Percentiles rank a stretch among this genome's conserved stretches.
Conservation (phyloP, 2,888 invertebrate species). For the Lasioglossum villosulum region DNA sequence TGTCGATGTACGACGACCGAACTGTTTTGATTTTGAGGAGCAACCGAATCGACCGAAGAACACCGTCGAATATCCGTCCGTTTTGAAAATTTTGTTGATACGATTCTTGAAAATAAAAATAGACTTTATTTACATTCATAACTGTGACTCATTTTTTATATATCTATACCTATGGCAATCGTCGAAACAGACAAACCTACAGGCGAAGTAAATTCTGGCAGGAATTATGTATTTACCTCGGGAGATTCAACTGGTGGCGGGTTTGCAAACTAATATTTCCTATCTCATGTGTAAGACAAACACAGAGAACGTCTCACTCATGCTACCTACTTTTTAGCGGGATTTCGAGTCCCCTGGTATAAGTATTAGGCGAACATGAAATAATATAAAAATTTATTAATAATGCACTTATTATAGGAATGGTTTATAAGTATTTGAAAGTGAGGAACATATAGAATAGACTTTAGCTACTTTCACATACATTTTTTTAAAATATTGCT, state of each 20-base stretch:
- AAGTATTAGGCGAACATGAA: not conserved
- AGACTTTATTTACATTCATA: not conserved
- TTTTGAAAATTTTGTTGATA: slow-evolving; percentile 6
- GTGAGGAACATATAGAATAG: too few relatives aligned
- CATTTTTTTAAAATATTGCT: too few relatives aligned
- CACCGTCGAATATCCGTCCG: not conserved
- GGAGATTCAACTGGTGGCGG: not conserved
- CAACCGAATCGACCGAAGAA: not conserved
- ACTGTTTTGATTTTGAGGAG: not conserved
- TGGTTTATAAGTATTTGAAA: too few relatives aligned
- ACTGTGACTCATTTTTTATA: not conserved
- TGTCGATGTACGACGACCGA: not conserved
- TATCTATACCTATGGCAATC: not conserved
- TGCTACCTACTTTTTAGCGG: not conserved
- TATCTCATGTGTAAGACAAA: not conserved
- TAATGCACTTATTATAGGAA: too few relatives aligned
- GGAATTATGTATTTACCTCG: not conserved
- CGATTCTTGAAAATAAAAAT: not conserved
- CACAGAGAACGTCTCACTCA: not conserved
- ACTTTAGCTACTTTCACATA: too few relatives aligned
- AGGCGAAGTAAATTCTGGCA: not conserved
- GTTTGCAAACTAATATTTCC: not conserved
- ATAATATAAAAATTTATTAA: too few relatives aligned
- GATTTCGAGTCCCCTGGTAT: not conserved
- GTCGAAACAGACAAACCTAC: not conserved